Base-by-base conservation (phyloP, 2,113 vertebrate species). In the Hypanus sabinus region DNA sequence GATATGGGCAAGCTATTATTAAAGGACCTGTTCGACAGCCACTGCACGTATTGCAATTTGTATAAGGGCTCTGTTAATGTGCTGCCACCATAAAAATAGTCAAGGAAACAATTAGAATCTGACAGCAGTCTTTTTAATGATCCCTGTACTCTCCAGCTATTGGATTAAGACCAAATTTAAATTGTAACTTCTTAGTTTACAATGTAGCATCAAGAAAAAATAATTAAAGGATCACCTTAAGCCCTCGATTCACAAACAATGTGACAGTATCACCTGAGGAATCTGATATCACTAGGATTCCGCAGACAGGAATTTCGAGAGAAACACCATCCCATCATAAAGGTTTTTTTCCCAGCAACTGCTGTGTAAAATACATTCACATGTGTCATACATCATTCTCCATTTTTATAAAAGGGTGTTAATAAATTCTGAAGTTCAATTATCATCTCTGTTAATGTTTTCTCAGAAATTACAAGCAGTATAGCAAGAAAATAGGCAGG, bases 131-230 rank as follows among this genome's bases (percentile, higher is more conserved):
- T 93, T 73, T 90, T 71, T 93, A 93, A 73, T 73, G 68, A 65
- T 65, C 5, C 85, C 30, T 30, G 4, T 73, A 93, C 68, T 93
- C 91, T 70, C 91, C 68, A 73, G 91, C 91, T 93, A 93, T 20
- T 93, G 91, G 70, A 71, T 46, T 75, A 75, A 6, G 24, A 93
- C 91, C 91, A 93, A 93, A 68, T 75, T 75, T 73, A 73, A 75
- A 93, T 71, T 93, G 91, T 73, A 93, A 93, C 91, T 75, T 93
- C 91, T 93, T 93, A 93, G 3, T 93, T 93, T 93, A 93, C 91
- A 93, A 14, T 38, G 27, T 33, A 93, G 91, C 91, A 93, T 93
- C 91, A 18, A 93, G 91, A 93, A 73, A 70, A 93, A 93, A 93
- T 93, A 93, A 93, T 93, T 93, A 93, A 93, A 75, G 91, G 36